phyloP scores from a whole-genome alignment of 92 coral and sea anemone species.

The Virgularia gustaviana region DNA sequence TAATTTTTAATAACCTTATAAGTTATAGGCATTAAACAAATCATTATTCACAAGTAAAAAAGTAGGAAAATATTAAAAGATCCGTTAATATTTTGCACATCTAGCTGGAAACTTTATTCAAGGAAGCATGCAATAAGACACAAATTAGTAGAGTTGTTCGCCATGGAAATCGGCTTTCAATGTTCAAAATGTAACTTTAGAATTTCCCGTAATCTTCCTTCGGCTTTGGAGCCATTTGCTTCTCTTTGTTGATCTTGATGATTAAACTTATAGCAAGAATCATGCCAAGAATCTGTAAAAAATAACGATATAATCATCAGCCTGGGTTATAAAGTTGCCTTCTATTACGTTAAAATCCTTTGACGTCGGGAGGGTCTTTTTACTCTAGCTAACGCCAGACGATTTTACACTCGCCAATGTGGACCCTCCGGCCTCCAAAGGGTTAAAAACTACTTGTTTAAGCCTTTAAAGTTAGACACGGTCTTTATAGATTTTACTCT shows the following conservation, averaged over 20 bases:
- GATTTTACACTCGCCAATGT: too few relatives aligned
- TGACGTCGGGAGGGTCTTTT: not conserved
- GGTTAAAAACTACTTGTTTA: too few relatives aligned
- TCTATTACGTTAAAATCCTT: not conserved
- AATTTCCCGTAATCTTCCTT: conserved; percentile 31
- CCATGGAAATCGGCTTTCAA: not conserved
- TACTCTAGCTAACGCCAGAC: too few relatives aligned
- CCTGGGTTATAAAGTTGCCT: not conserved
- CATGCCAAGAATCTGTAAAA: conserved; percentile 25
- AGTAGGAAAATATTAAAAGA: too few relatives aligned
- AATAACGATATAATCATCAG: not conserved
- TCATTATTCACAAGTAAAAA: too few relatives aligned
- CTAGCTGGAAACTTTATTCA: too few relatives aligned
- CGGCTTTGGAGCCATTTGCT: not conserved
- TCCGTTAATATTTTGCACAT: too few relatives aligned
- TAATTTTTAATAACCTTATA: too few relatives aligned
- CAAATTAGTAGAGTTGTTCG: not conserved
- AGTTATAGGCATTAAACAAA: too few relatives aligned
- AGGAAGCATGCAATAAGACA: not conserved
- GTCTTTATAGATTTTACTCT: too few relatives aligned
- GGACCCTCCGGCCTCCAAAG: too few relatives aligned
- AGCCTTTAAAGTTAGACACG: too few relatives aligned
- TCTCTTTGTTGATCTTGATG: conserved; percentile 17
- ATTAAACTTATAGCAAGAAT: conserved; percentile 2
- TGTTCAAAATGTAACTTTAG: not conserved